These are phyloP conservation scores for Huso huso DNA, from an alignment of 2,797 vertebrate species.

Conservation along the genomic window DNA sequence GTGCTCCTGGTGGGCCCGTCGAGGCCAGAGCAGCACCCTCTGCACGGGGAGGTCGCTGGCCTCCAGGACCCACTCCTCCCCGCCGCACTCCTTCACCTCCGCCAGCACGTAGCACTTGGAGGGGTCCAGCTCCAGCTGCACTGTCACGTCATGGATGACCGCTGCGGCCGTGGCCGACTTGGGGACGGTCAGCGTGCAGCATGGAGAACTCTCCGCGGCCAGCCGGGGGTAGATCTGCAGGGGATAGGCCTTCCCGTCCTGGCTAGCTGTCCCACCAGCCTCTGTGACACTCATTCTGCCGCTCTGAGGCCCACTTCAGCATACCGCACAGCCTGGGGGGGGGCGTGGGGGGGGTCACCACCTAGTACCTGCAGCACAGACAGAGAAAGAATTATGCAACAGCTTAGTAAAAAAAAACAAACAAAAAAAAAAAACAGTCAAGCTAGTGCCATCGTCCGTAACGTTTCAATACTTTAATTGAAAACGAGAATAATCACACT, in stretches of 20 bases:
- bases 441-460: background rate
- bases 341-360: conserved; percentile 22
- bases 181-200: conserved; percentile 65
- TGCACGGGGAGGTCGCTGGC: conserved; percentile 64
- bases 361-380: conserved; percentile 42
- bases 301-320: conserved; percentile 47
- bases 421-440: background rate
- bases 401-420: background rate
- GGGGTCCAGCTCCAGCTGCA: conserved; percentile 58
- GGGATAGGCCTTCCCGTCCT: conserved; percentile 47
- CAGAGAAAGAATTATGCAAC: background rate
- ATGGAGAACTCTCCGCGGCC: conserved; percentile 41
- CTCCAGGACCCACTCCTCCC: conserved; percentile 67
- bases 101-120: conserved; percentile 63
- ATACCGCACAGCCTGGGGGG: conserved; percentile 51
- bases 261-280: conserved; percentile 42
- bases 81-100: conserved; percentile 68
- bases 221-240: conserved; percentile 77
- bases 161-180: conserved; percentile 54
- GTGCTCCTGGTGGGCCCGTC: conserved; percentile 66
- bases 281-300: conserved; percentile 78
- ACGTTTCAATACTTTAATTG: background rate
- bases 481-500: background rate
- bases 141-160: conserved; percentile 62
- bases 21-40: conserved; percentile 77